These are phyloP conservation scores for Amblyornis subalaris DNA, from an alignment of 2,113 vertebrate genomes.

Conservation along the genomic window DNA sequence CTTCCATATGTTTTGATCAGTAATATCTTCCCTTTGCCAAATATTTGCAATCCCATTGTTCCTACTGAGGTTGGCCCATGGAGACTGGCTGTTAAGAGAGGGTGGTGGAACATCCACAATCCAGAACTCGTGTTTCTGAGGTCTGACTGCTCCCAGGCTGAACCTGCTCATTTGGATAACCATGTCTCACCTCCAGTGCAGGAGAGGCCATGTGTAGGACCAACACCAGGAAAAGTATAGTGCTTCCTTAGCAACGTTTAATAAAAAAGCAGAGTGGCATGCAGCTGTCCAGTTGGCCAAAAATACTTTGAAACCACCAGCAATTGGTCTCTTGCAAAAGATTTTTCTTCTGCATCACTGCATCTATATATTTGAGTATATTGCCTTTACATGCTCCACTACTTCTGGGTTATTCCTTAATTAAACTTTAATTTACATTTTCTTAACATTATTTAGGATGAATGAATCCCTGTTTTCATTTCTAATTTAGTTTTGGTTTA, in stretches of 20 bases:
- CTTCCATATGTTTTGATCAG: not conserved
- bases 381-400: not conserved
- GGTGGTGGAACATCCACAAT: not conserved
- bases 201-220: not conserved
- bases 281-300: not conserved
- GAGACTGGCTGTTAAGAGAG: not conserved
- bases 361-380: not conserved
- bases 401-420: conserved; percentile 3
- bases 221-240: not conserved
- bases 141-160: not conserved
- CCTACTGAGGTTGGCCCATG: not conserved
- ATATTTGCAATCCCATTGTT: not conserved
- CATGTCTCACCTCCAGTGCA: not conserved
- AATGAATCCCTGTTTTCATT: not conserved
- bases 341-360: not conserved
- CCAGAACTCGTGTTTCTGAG: not conserved
- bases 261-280: not conserved
- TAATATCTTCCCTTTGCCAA: not conserved
- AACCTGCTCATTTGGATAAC: not conserved
- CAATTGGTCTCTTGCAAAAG: not conserved
- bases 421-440: not conserved
- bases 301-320: not conserved
- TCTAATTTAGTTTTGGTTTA: not conserved
- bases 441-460: not conserved
- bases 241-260: not conserved